Conservation (phyloP, 2,888 invertebrate genomes). For the Bombylius major region DNA sequence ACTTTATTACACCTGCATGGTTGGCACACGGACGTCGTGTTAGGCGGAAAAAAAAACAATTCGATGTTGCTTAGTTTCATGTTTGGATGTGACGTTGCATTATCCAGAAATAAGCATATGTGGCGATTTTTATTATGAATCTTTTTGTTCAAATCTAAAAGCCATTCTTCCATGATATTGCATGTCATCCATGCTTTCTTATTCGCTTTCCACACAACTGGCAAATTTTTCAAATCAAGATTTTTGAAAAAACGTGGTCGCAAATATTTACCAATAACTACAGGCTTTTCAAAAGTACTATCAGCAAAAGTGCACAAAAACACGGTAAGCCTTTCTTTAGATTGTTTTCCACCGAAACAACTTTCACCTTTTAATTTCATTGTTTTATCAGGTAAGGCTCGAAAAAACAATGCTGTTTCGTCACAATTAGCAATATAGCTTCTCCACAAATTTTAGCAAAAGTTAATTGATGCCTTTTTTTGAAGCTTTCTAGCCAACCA, state of each 20-base stretch:
- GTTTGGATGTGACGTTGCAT: no score
- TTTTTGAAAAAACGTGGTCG: conserved; percentile 13
- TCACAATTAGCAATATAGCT: conserved; percentile 13
- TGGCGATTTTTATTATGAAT: no score
- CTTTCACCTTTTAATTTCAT: conserved; percentile 18
- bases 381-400: conserved; percentile 21
- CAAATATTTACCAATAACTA: conserved; percentile 16
- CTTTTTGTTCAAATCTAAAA: no score
- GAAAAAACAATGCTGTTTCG: conserved; percentile 22
- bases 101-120: no score
- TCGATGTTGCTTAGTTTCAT: no score
- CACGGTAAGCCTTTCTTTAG: conserved; percentile 20
- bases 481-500: conserved; percentile 6
- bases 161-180: no score
- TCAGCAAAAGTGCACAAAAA: conserved; percentile 18
- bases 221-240: conserved; percentile 9
- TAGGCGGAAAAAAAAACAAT: no score
- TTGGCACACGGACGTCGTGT: no score
- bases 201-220: conserved; percentile 14
- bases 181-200: conserved; percentile 18
- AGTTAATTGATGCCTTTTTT: conserved; percentile 3
- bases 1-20: no score
- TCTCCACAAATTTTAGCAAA: conserved; percentile 7
- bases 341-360: conserved; percentile 20
- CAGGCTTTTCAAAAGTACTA: conserved; percentile 16